phyloP scores from a whole-genome alignment of 2,113 vertebrate species.

The Anas platyrhynchos region DNA sequence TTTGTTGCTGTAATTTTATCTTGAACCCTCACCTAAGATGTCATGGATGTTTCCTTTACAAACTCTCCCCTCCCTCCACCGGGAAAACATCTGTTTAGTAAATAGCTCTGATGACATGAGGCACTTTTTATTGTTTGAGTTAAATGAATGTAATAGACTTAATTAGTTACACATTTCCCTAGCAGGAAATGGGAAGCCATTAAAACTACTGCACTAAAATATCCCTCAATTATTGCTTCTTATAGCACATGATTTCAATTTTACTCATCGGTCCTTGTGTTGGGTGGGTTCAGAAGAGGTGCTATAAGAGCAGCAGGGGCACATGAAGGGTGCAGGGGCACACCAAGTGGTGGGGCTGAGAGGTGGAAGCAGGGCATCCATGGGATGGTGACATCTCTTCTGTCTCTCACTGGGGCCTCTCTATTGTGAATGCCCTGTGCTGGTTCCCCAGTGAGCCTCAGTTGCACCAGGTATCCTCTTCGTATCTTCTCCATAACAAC shows the following conservation, averaged over 20 bases:
- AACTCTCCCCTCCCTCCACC: background rate
- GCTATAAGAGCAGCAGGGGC: too few species aligned
- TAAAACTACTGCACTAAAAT: background rate
- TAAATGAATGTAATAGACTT: constrained; percentile 14
- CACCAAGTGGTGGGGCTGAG: too few species aligned
- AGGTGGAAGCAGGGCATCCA: too few species aligned
- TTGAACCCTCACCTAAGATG: background rate
- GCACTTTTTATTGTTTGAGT: background rate
- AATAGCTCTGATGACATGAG: background rate
- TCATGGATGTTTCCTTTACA: background rate
- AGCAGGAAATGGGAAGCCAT: constrained; percentile 26
- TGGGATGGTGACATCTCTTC: too few species aligned
- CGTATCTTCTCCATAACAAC: accelerated
- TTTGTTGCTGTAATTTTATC: background rate
- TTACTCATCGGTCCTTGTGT: background rate
- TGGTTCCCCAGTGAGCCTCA: background rate
- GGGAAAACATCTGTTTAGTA: background rate
- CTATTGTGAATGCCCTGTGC: too few species aligned
- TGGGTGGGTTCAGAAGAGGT: too few species aligned
- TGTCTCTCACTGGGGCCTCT: too few species aligned
- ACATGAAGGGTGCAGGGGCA: too few species aligned
- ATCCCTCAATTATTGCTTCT: background rate
- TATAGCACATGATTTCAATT: background rate
- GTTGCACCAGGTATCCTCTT: background rate
- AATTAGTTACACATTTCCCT: constrained; percentile 47